Conservation (phyloP, 2,888 invertebrate genomes). For the Ametastegia equiseti region DNA sequence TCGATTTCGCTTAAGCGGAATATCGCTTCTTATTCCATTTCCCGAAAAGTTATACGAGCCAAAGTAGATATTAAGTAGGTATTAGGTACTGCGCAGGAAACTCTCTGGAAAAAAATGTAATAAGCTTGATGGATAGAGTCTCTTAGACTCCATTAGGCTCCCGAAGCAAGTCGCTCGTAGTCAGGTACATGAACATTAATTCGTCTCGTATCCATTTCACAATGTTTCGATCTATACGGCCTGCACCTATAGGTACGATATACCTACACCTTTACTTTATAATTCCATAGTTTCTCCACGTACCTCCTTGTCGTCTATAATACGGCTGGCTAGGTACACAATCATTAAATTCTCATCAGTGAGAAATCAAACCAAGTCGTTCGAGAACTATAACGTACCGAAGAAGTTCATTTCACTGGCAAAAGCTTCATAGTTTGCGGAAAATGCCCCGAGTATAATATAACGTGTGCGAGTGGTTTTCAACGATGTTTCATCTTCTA, state of each 20-base stretch:
- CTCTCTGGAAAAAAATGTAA: neutral
- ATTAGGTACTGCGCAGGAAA: neutral
- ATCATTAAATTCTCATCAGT: slow-evolving; percentile 27
- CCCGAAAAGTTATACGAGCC: neutral
- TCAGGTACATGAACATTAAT: neutral
- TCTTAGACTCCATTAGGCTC: slow-evolving; percentile 18
- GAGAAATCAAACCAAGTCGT: neutral
- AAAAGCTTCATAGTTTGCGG: neutral
- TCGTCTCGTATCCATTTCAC: neutral
- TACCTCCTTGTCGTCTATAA: neutral
- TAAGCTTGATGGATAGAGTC: slow-evolving; percentile 3
- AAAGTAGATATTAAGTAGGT: neutral
- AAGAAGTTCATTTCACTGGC: neutral
- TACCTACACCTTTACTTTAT: neutral
- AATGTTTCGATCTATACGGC: neutral
- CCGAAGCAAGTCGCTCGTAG: neutral
- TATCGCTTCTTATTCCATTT: slow-evolving; percentile 4
- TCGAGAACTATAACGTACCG: neutral
- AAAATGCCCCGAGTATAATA: neutral
- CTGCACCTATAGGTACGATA: no score
- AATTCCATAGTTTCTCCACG: neutral
- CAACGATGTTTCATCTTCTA: neutral
- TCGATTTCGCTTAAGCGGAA: neutral
- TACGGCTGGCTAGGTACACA: neutral
- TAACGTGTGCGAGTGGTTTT: neutral